Percentiles rank a stretch among this genome's conserved stretches.
These are phyloP conservation scores for Chloroceryle amazona DNA, from an alignment of 2,797 vertebrate species.

Conservation along the genomic window DNA sequence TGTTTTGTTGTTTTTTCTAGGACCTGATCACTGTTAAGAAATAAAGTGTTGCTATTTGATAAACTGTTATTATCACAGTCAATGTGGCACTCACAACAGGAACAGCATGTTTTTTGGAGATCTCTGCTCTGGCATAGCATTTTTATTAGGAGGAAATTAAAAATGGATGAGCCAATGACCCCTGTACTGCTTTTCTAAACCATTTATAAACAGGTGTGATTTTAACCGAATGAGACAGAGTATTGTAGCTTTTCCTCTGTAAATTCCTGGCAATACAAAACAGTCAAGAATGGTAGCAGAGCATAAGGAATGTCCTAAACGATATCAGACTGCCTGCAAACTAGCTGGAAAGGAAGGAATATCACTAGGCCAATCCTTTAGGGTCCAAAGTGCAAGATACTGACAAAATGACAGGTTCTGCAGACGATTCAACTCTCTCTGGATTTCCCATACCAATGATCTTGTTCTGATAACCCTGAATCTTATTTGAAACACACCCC, in stretches of 20 bases:
- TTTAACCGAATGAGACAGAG: not conserved
- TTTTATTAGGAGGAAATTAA: not conserved
- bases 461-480: not conserved
- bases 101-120: not conserved
- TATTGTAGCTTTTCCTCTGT: not conserved
- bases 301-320: not conserved
- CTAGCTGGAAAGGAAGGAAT: not conserved
- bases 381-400: fast-evolving
- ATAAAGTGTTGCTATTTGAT: not conserved
- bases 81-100: not conserved
- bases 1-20: not conserved
- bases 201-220: not conserved
- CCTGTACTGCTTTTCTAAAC: not conserved
- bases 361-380: fast-evolving
- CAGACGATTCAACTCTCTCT: not conserved
- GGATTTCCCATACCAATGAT: not conserved
- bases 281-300: not conserved
- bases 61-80: not conserved
- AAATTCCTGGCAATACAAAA: not conserved
- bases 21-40: not conserved
- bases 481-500: not conserved
- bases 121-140: not conserved
- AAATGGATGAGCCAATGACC: not conserved
- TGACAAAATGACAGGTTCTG: not conserved
- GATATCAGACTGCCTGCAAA: not conserved